Percentiles rank a stretch among this genome's conserved stretches.
Conservation (phyloP, 2,797 vertebrate genomes). For the Squalus acanthias region DNA sequence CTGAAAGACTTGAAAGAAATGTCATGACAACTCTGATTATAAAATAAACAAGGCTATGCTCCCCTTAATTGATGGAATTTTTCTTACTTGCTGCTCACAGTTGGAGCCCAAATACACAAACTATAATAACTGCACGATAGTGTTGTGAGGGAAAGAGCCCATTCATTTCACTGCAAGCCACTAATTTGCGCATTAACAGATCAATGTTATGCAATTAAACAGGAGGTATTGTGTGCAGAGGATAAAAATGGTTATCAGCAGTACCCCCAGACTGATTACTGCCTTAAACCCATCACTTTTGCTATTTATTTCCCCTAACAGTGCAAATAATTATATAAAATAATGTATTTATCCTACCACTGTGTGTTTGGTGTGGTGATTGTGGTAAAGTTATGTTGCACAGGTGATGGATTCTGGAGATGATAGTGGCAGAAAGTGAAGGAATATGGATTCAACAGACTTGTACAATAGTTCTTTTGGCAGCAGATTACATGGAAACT, state of each 20-base stretch:
- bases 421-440: neutral
- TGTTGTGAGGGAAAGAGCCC: neutral
- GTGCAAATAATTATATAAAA: neutral
- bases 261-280: neutral
- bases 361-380: neutral
- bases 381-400: neutral
- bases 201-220: neutral
- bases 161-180: constrained; percentile 8
- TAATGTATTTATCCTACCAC: neutral
- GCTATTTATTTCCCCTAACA: neutral
- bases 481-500: neutral
- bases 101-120: neutral
- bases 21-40: neutral
- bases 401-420: neutral
- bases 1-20: neutral
- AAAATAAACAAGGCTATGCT: neutral
- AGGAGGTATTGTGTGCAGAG: neutral
- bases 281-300: neutral
- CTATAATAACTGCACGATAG: neutral
- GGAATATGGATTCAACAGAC: neutral
- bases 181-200: constrained; percentile 2
- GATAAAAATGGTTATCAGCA: neutral
- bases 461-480: neutral
- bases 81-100: neutral
- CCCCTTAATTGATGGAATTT: neutral